A percentile compares a stretch with the other conserved stretches of the same genome.
Conservation (phyloP, 2,888 invertebrate genomes). For the Noctua comes region DNA sequence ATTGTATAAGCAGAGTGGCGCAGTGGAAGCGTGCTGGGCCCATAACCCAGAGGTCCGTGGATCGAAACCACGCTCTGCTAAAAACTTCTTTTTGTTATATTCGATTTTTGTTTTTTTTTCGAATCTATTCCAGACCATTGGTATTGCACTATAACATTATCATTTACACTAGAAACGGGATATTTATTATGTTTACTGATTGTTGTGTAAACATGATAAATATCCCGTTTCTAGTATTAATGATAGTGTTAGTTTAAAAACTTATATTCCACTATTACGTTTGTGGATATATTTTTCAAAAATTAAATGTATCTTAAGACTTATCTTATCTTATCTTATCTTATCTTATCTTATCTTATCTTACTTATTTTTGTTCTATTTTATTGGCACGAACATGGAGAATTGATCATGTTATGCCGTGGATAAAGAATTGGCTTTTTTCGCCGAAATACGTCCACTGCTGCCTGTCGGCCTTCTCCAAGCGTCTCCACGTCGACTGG, state of each 20-base stretch:
- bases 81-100: slow-evolving; percentile 22
- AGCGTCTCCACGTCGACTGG: neutral
- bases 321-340: too few species aligned
- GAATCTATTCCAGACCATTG: too few species aligned
- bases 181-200: too few species aligned
- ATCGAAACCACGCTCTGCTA: slow-evolving; percentile 95
- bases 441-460: neutral
- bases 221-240: too few species aligned
- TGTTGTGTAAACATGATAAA: too few species aligned
- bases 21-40: slow-evolving; percentile 95
- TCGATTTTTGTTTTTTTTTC: neutral
- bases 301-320: neutral
- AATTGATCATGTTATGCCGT: too few species aligned
- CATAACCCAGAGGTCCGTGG: slow-evolving; percentile 97
- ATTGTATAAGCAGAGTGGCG: slow-evolving; percentile 92
- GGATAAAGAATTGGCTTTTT: too few species aligned
- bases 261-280: neutral
- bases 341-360: too few species aligned
- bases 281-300: neutral
- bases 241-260: too few species aligned
- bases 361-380: neutral
- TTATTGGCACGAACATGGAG: too few species aligned
- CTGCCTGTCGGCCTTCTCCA: neutral
- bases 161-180: too few species aligned
- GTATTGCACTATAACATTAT: too few species aligned